Percentiles rank a stretch among this genome's conserved stretches.
phyloP scores from a whole-genome alignment of 1,140 invertebrate species.

The Brachionus koreanus region DNA sequence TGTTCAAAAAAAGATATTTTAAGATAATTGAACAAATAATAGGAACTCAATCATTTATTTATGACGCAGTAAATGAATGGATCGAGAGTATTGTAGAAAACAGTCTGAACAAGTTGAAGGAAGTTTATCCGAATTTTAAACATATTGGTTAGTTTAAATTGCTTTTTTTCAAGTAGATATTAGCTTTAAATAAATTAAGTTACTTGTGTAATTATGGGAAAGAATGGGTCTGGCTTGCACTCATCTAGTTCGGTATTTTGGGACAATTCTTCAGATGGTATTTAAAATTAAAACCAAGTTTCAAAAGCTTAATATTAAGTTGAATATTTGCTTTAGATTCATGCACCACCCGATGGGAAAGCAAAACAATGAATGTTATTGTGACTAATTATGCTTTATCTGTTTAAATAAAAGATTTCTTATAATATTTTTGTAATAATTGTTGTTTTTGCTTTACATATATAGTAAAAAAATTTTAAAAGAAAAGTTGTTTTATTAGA shows the following conservation, averaged over 20 bases:
- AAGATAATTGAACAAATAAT: not conserved
- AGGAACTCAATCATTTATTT: not conserved
- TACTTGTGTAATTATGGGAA: conserved; percentile 94
- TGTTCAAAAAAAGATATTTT: too few species aligned
- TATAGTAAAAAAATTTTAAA: not conserved
- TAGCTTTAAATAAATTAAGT: not conserved
- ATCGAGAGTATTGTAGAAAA: not conserved
- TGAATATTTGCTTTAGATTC: not conserved
- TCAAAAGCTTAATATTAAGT: not conserved
- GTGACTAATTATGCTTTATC: conserved; percentile 83
- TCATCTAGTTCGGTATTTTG: conserved; percentile 94
- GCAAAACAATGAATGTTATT: conserved; percentile 97
- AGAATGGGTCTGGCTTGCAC: conserved; percentile 91
- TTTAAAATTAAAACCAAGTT: not conserved
- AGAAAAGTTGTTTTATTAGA: not conserved
- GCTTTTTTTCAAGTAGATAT: not conserved
- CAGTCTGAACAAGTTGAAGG: not conserved
- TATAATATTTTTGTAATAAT: too few species aligned
- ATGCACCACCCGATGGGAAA: conserved; percentile 73
- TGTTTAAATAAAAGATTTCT: conserved; percentile 67
- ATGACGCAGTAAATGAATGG: not conserved
- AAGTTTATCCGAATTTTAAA: not conserved
- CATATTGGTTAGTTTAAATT: not conserved
- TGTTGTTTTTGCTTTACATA: too few species aligned
- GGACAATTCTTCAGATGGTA: conserved; percentile 88